These are phyloP conservation scores for Drosophila basisetae DNA, from an alignment of 2,888 invertebrate species.

Conservation along the genomic window DNA sequence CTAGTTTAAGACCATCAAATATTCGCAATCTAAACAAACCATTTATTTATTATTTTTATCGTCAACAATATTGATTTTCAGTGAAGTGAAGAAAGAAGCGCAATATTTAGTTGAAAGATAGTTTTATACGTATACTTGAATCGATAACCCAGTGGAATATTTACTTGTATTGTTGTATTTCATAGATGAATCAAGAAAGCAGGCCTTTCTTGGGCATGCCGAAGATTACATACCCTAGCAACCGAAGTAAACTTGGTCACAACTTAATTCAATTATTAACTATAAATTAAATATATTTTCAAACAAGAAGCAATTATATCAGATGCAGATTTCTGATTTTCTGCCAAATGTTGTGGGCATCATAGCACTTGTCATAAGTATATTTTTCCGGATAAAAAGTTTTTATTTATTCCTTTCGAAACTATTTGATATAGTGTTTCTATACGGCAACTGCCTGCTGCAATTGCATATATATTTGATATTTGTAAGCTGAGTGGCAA, in stretches of 20 bases:
- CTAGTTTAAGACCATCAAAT: conserved; percentile 16
- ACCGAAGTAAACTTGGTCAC: neutral
- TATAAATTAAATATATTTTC: neutral
- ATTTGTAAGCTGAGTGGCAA: neutral
- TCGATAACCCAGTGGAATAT: neutral
- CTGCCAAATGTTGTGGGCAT: neutral
- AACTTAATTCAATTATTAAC: neutral
- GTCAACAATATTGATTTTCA: conserved; percentile 3
- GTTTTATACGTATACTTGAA: neutral
- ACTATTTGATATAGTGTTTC: neutral
- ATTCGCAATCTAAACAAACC: neutral
- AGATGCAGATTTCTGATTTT: neutral
- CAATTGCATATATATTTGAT: neutral
- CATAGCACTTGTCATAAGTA: neutral
- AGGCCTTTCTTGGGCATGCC: neutral
- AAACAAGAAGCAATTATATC: neutral
- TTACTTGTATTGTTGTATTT: conserved; percentile 16
- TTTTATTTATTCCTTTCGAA: neutral
- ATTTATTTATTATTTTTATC: conserved; percentile 7
- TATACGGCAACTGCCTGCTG: neutral
- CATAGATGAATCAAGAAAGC: neutral
- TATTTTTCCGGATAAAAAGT: neutral
- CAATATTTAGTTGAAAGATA: neutral
- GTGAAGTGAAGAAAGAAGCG: no score
- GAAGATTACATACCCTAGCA: neutral